Conservation (phyloP, 2,888 invertebrate species). For the Antheraea yamamai region DNA sequence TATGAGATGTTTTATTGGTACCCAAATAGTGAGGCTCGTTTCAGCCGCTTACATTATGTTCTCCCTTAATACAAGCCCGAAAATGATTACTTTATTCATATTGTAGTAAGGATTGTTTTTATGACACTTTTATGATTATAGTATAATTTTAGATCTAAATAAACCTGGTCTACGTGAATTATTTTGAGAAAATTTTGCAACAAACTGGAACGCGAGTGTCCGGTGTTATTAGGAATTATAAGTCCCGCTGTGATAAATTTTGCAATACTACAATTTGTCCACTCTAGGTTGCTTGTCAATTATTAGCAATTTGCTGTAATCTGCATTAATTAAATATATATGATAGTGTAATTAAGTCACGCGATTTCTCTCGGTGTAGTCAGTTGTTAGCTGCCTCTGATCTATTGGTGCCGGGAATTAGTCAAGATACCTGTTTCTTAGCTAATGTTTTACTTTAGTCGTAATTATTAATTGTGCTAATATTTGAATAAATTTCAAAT, state of each 20-base stretch:
- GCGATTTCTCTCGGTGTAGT: conserved; percentile 2
- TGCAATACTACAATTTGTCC: background rate
- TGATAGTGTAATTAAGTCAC: background rate
- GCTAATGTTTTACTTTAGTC: background rate
- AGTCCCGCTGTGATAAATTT: background rate
- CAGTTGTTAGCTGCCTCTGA: background rate
- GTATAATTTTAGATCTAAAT: background rate
- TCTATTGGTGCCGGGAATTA: background rate
- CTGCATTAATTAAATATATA: background rate
- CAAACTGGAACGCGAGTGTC: background rate
- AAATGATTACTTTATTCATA: background rate
- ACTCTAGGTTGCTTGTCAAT: background rate
- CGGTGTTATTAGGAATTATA: background rate
- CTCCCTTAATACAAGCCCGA: background rate
- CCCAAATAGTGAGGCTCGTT: background rate
- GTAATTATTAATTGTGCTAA: background rate
- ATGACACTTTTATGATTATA: background rate
- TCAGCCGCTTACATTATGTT: background rate
- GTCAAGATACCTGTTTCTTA: background rate
- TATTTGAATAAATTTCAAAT: background rate
- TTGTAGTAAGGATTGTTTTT: background rate
- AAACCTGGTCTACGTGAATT: background rate
- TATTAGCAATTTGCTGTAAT: background rate
- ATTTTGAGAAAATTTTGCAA: background rate
- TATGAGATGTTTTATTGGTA: background rate